phyloP scores from a whole-genome alignment of 2,797 vertebrate genomes.

The Aplochiton taeniatus region DNA sequence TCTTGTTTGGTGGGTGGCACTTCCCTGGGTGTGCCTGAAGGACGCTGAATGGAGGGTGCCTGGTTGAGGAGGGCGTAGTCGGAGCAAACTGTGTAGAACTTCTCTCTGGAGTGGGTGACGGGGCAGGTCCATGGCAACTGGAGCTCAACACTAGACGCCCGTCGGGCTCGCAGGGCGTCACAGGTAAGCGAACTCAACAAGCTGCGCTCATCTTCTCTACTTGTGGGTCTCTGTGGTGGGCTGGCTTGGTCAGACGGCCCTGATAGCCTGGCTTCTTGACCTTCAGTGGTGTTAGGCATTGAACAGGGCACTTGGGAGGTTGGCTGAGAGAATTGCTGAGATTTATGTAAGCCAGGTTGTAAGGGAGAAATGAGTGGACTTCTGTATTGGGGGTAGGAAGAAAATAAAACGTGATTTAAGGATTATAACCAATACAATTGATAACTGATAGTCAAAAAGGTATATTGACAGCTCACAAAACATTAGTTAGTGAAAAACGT shows the following conservation, averaged over 20 bases:
- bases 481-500: too few relatives aligned
- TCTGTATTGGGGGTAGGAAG: constrained; percentile 23
- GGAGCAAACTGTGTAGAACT: constrained; percentile 97
- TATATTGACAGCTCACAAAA: too few relatives aligned
- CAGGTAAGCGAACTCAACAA: constrained; percentile 74
- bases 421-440: too few relatives aligned
- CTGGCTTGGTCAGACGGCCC: constrained; percentile 71
- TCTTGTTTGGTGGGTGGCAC: constrained; percentile 64
- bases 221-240: constrained; percentile 65
- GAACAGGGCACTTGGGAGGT: constrained; percentile 63
- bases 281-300: constrained; percentile 92
- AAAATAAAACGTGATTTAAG: too few relatives aligned
- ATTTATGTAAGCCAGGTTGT: background rate
- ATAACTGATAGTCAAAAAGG: too few relatives aligned
- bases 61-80: constrained; percentile 97
- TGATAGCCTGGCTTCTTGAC: constrained; percentile 79
- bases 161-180: constrained; percentile 67
- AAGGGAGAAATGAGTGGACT: constrained; percentile 14
- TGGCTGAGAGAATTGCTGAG: constrained; percentile 32
- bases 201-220: constrained; percentile 53
- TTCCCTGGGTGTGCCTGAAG: constrained; percentile 73
- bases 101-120: constrained; percentile 95
- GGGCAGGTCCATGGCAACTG: constrained; percentile 93
- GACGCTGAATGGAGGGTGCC: constrained; percentile 84
- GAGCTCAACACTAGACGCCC: constrained; percentile 82